These are phyloP conservation scores for Margaritifera margaritifera DNA, from an alignment of 2,888 invertebrate species.

Conservation along the genomic window DNA sequence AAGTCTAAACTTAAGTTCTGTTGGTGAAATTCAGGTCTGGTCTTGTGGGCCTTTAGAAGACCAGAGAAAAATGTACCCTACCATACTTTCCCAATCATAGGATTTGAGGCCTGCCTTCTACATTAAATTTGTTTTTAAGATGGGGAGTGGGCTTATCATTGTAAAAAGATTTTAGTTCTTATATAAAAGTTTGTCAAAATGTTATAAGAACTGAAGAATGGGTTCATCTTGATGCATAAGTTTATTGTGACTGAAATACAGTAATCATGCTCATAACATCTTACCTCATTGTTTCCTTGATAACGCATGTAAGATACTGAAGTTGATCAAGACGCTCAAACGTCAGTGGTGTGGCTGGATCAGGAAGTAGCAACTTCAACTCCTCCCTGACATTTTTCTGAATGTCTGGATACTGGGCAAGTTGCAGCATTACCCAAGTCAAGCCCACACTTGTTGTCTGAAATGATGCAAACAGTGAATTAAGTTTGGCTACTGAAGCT, in stretches of 20 bases:
- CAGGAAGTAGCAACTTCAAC: constrained; percentile 33
- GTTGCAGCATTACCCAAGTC: constrained; percentile 57
- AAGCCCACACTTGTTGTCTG: constrained; percentile 59
- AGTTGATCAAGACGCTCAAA: constrained; percentile 49
- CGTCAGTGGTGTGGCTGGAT: constrained; percentile 27
- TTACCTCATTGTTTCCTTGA: constrained; percentile 64
- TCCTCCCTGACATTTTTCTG: constrained; percentile 58
- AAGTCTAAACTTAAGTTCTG: no score
- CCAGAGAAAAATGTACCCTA: no score
- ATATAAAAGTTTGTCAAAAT: no score
- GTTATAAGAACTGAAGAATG: neutral
- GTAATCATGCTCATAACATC: neutral
- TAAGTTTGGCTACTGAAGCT: no score
- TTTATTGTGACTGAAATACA: no score
- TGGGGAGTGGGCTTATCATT: no score
- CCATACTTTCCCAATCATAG: no score
- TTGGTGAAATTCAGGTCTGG: no score
- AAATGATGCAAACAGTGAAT: neutral
- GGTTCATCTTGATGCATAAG: neutral
- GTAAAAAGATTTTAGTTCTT: no score
- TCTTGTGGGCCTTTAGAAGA: no score
- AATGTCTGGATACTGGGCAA: constrained; percentile 55
- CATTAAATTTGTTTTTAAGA: no score
- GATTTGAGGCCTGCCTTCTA: no score
- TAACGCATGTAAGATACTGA: constrained; percentile 52